Evolutionary conservation across 2,888 invertebrate species (phyloP).

Genomic region (Coelinius sp.): DNA sequence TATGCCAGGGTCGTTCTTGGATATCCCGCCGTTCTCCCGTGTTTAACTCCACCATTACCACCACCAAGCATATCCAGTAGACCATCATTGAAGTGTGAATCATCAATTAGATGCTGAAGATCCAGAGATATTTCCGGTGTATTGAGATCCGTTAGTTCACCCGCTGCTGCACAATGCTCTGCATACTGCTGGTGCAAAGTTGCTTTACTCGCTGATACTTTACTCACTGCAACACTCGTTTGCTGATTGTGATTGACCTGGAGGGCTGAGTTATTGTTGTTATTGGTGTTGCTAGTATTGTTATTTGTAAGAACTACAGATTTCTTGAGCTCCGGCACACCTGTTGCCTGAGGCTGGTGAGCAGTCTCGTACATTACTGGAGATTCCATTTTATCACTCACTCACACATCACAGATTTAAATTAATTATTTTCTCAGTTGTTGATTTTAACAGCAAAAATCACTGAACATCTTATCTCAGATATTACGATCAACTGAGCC

Average conservation of each 20-base stretch:
- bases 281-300: slow-evolving; percentile 63
- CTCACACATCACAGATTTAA: slow-evolving; percentile 61
- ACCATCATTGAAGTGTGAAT: slow-evolving; percentile 88
- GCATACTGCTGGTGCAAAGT: slow-evolving; percentile 82
- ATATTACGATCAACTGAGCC: background rate
- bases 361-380: slow-evolving; percentile 89
- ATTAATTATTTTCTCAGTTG: background rate
- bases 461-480: background rate
- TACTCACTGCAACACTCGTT: slow-evolving; percentile 72
- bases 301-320: slow-evolving; percentile 72
- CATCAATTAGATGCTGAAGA: slow-evolving; percentile 92
- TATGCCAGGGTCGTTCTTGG: slow-evolving; percentile 86
- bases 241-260: slow-evolving; percentile 73
- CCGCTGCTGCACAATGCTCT: slow-evolving; percentile 76
- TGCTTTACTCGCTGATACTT: slow-evolving; percentile 73
- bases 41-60: slow-evolving; percentile 66
- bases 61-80: slow-evolving; percentile 85
- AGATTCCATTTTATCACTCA: slow-evolving; percentile 79
- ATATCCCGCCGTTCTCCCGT: slow-evolving; percentile 66
- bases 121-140: slow-evolving; percentile 94
- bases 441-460: background rate
- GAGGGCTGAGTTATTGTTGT: slow-evolving; percentile 72
- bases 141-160: slow-evolving; percentile 89
- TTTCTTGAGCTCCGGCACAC: slow-evolving; percentile 76
- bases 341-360: slow-evolving; percentile 69